Conservation (phyloP, 1,140 invertebrate genomes). For the Muscidifurax raptorellus region DNA sequence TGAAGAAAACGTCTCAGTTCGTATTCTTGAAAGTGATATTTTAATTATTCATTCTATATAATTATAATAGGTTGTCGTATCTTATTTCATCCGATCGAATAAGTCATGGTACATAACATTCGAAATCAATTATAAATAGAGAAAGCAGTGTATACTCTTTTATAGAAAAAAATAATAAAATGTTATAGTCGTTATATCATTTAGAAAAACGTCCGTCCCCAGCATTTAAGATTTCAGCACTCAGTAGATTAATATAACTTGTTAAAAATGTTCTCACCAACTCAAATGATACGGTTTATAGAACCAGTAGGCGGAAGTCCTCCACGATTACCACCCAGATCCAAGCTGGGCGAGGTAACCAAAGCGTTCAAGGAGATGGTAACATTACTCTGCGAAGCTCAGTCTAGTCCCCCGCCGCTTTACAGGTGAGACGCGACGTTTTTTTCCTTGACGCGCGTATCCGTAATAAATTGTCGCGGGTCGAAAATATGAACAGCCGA, state of each 20-base stretch:
- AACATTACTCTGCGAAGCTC: slow-evolving; percentile 80
- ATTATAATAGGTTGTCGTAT: too few relatives aligned
- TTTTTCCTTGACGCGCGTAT: neutral
- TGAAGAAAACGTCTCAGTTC: too few relatives aligned
- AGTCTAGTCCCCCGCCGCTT: slow-evolving; percentile 79
- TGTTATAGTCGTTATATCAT: neutral
- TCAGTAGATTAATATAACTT: neutral
- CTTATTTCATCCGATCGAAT: neutral
- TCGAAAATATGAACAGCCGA: neutral
- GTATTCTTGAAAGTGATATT: too few relatives aligned
- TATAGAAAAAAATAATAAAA: neutral
- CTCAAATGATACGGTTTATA: slow-evolving; percentile 61
- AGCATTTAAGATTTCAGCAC: slow-evolving; percentile 17
- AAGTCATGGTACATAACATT: neutral
- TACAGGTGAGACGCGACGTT: slow-evolving; percentile 75
- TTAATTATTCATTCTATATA: too few relatives aligned
- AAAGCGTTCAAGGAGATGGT: slow-evolving; percentile 67
- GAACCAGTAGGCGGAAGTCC: slow-evolving; percentile 79
- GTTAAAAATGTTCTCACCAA: neutral
- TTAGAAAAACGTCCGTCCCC: slow-evolving; percentile 6
- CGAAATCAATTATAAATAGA: neutral
- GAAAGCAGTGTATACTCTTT: neutral
- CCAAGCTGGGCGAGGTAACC: slow-evolving; percentile 72
- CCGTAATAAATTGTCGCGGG: neutral
- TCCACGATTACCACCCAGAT: slow-evolving; percentile 77